phyloP scores from a whole-genome alignment of 1,140 invertebrate genomes.

The Atta colombica region DNA sequence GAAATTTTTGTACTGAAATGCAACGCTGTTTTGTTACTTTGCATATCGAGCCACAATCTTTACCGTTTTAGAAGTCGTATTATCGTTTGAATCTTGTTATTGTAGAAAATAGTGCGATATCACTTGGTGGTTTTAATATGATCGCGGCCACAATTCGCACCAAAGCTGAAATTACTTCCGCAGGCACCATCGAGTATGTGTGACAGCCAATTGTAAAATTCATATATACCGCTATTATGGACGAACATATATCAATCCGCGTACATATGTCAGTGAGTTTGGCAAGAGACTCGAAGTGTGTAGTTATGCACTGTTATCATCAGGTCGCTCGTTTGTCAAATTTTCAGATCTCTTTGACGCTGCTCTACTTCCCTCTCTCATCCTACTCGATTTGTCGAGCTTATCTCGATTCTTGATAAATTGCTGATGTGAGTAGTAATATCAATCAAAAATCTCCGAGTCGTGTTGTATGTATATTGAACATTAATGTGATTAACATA shows the following conservation, averaged over 20 bases:
- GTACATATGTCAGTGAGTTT: slow-evolving; percentile 24
- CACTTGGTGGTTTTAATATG: slow-evolving; percentile 58
- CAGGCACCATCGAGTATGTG: slow-evolving; percentile 44
- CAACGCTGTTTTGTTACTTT: neutral
- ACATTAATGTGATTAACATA: neutral
- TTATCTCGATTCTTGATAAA: slow-evolving; percentile 43
- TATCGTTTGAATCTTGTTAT: neutral
- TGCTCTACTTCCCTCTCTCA: neutral
- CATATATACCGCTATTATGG: slow-evolving; percentile 48
- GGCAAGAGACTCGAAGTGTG: slow-evolving; percentile 45
- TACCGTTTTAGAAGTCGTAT: neutral
- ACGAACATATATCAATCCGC: slow-evolving; percentile 57
- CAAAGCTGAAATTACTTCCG: slow-evolving; percentile 64
- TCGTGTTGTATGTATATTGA: neutral
- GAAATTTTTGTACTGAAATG: neutral
- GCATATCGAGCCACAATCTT: neutral
- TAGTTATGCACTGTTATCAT: slow-evolving; percentile 11
- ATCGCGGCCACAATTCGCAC: slow-evolving; percentile 58
- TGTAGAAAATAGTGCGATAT: slow-evolving; percentile 24
- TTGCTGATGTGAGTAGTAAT: slow-evolving; percentile 4
- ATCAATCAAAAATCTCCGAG: slow-evolving; percentile 1
- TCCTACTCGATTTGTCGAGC: slow-evolving; percentile 51
- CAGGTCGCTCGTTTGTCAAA: slow-evolving; percentile 27
- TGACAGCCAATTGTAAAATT: slow-evolving; percentile 63
- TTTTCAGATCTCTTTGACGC: slow-evolving; percentile 32